phyloP scores from a whole-genome alignment of 2,797 vertebrate species.

The Eulemur coronatus region DNA sequence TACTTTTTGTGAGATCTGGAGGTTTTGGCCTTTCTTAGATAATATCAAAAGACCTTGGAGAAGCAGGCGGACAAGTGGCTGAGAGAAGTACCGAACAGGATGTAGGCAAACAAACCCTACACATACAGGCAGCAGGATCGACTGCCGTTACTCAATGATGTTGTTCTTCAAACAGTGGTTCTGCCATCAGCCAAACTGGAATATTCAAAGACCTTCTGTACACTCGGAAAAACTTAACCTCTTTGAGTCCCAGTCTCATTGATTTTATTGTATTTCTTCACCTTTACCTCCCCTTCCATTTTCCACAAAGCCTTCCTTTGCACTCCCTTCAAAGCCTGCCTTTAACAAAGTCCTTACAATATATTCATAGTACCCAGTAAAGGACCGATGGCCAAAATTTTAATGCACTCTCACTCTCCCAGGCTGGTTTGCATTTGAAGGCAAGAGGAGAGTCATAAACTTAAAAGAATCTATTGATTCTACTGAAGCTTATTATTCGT shows the following conservation, averaged over 20 bases:
- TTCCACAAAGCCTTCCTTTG: not conserved
- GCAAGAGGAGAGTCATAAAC: not conserved
- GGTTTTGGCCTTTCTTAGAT: not conserved
- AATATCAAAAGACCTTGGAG: not conserved
- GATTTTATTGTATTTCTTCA: not conserved
- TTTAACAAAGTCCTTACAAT: not conserved
- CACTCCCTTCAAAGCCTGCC: not conserved
- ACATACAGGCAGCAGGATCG: not conserved
- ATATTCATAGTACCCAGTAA: not conserved
- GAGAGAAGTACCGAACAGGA: not conserved
- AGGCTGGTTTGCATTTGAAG: not conserved
- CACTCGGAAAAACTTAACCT: not conserved
- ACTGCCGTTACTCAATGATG: not conserved
- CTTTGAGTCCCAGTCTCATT: not conserved
- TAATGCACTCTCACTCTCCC: not conserved
- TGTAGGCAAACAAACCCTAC: not conserved
- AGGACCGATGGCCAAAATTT: not conserved
- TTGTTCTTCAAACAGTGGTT: not conserved
- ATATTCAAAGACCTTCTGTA: not conserved
- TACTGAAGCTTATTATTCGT: not conserved
- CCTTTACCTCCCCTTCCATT: constrained; percentile 12
- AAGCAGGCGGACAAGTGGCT: not conserved
- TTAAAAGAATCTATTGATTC: not conserved
- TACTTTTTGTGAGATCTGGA: constrained; percentile 3
- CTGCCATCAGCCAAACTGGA: not conserved